phyloP scores from a whole-genome alignment of 2,888 invertebrate species.

The Rosalia funebris region DNA sequence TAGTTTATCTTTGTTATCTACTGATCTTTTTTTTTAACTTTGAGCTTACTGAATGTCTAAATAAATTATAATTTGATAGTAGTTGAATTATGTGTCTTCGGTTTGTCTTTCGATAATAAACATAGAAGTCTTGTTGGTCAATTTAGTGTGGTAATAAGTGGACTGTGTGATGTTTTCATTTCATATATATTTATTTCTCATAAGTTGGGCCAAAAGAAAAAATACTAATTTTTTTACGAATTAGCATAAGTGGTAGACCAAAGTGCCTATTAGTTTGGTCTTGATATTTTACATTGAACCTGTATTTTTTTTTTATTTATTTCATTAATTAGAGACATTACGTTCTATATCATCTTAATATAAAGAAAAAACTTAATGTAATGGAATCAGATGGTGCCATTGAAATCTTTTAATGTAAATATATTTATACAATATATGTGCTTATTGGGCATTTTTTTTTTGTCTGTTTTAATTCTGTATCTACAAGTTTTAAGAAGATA shows the following conservation, averaged over 20 bases:
- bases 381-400: slow-evolving; percentile 61
- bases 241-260: slow-evolving; percentile 53
- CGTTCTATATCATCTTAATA: slow-evolving; percentile 5
- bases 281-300: slow-evolving; percentile 36
- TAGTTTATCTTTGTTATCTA: too few species aligned
- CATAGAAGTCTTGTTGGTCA: too few species aligned
- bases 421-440: slow-evolving; percentile 52
- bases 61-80: too few species aligned
- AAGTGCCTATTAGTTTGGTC: slow-evolving; percentile 61
- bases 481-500: slow-evolving; percentile 44
- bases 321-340: slow-evolving; percentile 21
- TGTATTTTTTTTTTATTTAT: slow-evolving; percentile 36
- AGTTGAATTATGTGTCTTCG: too few species aligned
- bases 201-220: slow-evolving; percentile 35
- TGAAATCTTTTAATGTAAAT: slow-evolving; percentile 52
- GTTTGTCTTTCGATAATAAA: too few species aligned
- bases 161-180: slow-evolving; percentile 36
- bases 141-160: slow-evolving; percentile 27
- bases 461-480: slow-evolving; percentile 46
- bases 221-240: slow-evolving; percentile 42
- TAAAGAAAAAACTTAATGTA: slow-evolving; percentile 32
- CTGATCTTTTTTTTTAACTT: too few species aligned
- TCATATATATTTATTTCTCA: slow-evolving; percentile 40
- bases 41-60: too few species aligned
- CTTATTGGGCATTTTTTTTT: slow-evolving; percentile 54